These are phyloP conservation scores for Tricholauxania praeusta DNA, from an alignment of 2,888 invertebrate genomes.

Conservation along the genomic window DNA sequence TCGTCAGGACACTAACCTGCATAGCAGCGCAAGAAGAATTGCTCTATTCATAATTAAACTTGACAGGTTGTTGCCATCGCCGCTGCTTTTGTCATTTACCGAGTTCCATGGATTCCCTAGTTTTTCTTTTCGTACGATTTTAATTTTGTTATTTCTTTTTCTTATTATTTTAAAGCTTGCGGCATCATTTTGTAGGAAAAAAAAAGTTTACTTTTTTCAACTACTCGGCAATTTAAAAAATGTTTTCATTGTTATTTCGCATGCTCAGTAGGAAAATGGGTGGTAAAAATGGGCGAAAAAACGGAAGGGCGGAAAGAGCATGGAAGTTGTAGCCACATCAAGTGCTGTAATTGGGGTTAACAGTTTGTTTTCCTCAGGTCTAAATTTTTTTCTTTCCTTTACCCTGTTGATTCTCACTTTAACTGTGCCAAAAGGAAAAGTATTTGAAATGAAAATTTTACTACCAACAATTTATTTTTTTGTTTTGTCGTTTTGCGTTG, in stretches of 20 bases:
- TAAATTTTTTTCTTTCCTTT: background rate
- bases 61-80: conserved; percentile 16
- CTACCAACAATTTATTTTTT: background rate
- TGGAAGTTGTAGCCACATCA: conserved; percentile 26
- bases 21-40: background rate
- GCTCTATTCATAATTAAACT: conserved; percentile 28
- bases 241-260: conserved; percentile 29
- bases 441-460: background rate
- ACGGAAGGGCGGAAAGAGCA: background rate
- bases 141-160: conserved; percentile 56
- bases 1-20: background rate
- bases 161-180: conserved; percentile 63
- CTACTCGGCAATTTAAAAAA: conserved; percentile 36
- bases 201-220: conserved; percentile 5
- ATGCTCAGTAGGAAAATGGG: background rate
- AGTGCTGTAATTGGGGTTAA: conserved; percentile 60
- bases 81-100: conserved; percentile 32
- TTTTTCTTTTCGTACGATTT: background rate
- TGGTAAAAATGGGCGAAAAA: background rate
- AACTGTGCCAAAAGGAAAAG: conserved; percentile 14
- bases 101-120: background rate
- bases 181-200: conserved; percentile 51
- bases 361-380: background rate
- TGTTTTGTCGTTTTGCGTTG: background rate
- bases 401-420: conserved; percentile 8